Base-by-base conservation (phyloP, 2,888 invertebrate genomes). In the Unio delphinus region DNA sequence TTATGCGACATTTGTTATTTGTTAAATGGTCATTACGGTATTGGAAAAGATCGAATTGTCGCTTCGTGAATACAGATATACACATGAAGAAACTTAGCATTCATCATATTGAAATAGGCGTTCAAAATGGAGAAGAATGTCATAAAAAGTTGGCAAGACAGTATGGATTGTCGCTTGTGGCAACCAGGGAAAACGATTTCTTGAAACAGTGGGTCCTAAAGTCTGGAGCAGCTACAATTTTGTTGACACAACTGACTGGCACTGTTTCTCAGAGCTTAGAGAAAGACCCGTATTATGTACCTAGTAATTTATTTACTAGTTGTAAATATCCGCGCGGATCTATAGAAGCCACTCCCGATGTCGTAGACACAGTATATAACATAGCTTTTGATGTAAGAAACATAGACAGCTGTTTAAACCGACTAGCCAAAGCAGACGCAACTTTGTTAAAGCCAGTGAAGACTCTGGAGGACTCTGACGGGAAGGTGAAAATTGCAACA, bases 341-440 rank as follows among this genome's bases (percentile, higher is more conserved):
- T 34, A 26, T n/a, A n/a, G 28, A 60, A 20, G 55, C 26, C 23
- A n/a, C 28, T 26, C 7, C 23, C n/a, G 8, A 34, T 26, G 63
- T 63, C 4, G 60, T 70, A 8, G 89, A 91, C 76, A 87, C 90
- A 23, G 91, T 90, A 1, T 90, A 88, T 72, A 90, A 91, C 75
- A 84, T 90, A 5, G 90, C 89, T n/a, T 75, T 91, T 23, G 80
- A 84, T 72, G 90, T 91, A 5, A 83, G 82, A 67, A 80, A 90
- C 79, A 76, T 90, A 3, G 69, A 82, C 23, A 54, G 59, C 30
- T 79, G 79, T 64, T 77, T 86, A 17, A 71, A 84, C 8, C 80
- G 75, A 68, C 75, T 85, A 54, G 72, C 73, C 58, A 69, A 78
- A 60, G 70, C 78, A 72, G 86, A 87, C 8, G 88, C 84, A 2